These are phyloP conservation scores for Planococcus citri DNA, from an alignment of 1,140 invertebrate genomes.

Conservation along the genomic window DNA sequence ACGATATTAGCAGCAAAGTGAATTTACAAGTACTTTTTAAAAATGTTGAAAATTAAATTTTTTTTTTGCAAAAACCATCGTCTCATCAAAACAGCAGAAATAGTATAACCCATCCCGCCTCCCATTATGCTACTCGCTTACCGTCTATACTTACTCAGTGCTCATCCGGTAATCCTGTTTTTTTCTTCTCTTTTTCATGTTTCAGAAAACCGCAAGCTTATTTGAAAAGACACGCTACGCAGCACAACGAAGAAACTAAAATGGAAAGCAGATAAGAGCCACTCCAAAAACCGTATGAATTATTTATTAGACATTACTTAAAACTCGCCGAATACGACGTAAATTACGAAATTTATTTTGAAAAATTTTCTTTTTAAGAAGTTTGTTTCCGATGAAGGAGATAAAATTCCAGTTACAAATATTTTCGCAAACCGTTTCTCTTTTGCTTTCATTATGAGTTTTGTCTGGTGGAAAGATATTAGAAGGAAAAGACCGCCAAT, in stretches of 20 bases:
- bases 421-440: slow-evolving; percentile 15
- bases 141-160: too few relatives aligned
- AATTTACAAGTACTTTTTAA: too few relatives aligned
- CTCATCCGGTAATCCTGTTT: not conserved
- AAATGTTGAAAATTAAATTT: not conserved
- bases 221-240: slow-evolving; percentile 8
- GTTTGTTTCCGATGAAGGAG: slow-evolving; percentile 13
- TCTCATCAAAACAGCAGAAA: too few relatives aligned
- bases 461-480: slow-evolving; percentile 24
- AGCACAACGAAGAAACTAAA: slow-evolving; percentile 17
- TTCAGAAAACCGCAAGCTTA: not conserved
- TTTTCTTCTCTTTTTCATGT: not conserved
- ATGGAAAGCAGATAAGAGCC: slow-evolving; percentile 17
- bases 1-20: too few relatives aligned
- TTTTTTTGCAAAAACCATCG: not conserved
- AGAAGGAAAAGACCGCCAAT: slow-evolving; percentile 24
- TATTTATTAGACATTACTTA: slow-evolving; percentile 20
- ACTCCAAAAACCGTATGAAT: slow-evolving; percentile 19
- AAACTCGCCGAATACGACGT: slow-evolving; percentile 19
- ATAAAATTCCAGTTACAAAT: slow-evolving; percentile 16
- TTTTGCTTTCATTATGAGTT: slow-evolving; percentile 23
- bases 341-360: slow-evolving; percentile 18
- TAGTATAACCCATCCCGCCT: not conserved
- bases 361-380: slow-evolving; percentile 19
- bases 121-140: too few relatives aligned